phyloP scores from a whole-genome alignment of 2,113 vertebrate species.

The Corythaixoides concolor region DNA sequence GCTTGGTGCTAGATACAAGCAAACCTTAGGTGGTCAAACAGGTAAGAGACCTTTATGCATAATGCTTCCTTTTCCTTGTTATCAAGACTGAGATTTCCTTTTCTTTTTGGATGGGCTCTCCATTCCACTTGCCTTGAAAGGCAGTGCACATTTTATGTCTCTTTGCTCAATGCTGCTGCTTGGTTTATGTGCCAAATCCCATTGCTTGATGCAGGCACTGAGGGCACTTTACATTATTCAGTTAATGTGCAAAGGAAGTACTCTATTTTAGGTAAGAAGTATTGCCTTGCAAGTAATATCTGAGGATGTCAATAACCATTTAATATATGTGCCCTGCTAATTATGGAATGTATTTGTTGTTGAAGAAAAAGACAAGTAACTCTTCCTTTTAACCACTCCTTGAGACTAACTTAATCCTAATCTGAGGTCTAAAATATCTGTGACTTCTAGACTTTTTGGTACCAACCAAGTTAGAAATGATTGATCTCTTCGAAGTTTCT shows the following conservation, averaged over 20 bases:
- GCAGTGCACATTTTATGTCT: neutral
- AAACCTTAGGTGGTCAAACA: neutral
- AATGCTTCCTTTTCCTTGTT: neutral
- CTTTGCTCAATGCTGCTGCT: neutral
- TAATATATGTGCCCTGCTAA: neutral
- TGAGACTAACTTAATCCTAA: neutral
- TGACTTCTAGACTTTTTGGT: neutral
- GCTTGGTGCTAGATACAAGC: neutral
- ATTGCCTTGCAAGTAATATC: neutral
- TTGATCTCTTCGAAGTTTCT: neutral
- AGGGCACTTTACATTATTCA: neutral
- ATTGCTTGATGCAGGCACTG: neutral
- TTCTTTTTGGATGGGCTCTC: neutral
- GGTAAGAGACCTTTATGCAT: neutral
- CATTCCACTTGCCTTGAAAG: neutral
- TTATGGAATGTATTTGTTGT: neutral
- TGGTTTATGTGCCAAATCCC: neutral
- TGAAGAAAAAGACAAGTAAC: neutral
- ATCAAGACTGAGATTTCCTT: neutral
- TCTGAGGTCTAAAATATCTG: neutral
- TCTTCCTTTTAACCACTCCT: neutral
- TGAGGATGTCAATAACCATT: neutral
- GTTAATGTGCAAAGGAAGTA: neutral
- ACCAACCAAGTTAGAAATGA: neutral
- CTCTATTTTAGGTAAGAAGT: neutral